These are phyloP conservation scores for Cervus canadensis DNA, from an alignment of 2,113 vertebrate species.

Conservation along the genomic window DNA sequence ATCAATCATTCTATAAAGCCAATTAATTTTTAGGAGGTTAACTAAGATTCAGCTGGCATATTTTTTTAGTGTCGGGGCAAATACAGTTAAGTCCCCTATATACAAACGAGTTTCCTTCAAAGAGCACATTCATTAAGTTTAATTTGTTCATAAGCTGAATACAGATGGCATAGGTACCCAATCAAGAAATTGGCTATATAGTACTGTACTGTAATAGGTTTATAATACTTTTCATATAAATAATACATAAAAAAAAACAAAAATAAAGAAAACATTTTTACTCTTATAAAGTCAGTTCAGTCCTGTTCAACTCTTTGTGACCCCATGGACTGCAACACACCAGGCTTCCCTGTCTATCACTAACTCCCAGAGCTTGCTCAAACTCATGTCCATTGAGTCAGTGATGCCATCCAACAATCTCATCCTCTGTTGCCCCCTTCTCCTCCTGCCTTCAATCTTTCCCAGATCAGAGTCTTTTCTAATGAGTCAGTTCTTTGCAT, in stretches of 20 bases:
- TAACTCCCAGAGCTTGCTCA: background rate
- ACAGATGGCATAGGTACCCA: background rate
- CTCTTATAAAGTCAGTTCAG: background rate
- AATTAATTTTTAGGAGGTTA: constrained; percentile 24
- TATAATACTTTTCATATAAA: background rate
- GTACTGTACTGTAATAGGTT: background rate
- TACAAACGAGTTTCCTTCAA: background rate
- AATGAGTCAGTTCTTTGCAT: background rate
- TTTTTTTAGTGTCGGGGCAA: background rate
- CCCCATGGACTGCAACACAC: background rate
- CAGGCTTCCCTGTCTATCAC: background rate
- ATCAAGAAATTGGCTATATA: background rate
- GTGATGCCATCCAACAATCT: background rate
- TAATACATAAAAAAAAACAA: background rate
- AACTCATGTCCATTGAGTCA: background rate
- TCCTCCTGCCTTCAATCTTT: background rate
- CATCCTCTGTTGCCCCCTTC: background rate
- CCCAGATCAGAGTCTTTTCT: background rate
- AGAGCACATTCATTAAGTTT: background rate
- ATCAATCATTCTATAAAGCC: constrained; percentile 11
- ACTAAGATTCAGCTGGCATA: background rate
- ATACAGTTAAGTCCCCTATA: background rate
- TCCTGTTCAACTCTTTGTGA: background rate
- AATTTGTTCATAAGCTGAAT: background rate
- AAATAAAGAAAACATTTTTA: background rate